phyloP scores from a whole-genome alignment of 1,140 invertebrate species.

The Caenorhabditis brenneri region DNA sequence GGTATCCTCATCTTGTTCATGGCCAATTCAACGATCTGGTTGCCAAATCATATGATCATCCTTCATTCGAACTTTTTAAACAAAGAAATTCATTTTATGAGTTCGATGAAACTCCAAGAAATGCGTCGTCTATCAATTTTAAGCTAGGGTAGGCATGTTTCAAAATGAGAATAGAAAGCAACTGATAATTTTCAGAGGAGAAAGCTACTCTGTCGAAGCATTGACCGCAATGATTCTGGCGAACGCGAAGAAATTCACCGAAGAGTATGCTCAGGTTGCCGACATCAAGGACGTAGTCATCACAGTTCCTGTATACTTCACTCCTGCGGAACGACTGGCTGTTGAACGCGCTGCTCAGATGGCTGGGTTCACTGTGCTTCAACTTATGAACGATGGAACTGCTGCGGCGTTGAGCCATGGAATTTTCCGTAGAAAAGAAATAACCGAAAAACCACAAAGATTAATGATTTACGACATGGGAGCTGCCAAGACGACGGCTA shows the following conservation, averaged over 20 bases:
- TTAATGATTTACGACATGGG: conserved; percentile 98
- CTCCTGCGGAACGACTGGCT: conserved; percentile 88
- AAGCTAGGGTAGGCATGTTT: conserved; percentile 7
- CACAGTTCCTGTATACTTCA: conserved; percentile 93
- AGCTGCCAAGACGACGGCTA: conserved; percentile 87
- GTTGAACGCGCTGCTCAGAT: conserved; percentile 85
- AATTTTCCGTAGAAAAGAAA: conserved; percentile 90
- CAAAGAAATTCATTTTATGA: conserved; percentile 75
- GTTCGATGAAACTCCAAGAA: conserved; percentile 83
- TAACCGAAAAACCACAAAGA: conserved; percentile 89
- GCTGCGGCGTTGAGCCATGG: conserved; percentile 95
- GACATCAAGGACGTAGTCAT: conserved; percentile 85
- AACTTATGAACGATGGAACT: conserved; percentile 73
- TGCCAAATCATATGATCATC: conserved; percentile 74
- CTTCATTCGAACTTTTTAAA: conserved; percentile 12
- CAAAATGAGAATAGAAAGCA: conserved; percentile 74
- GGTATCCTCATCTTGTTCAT: conserved; percentile 1
- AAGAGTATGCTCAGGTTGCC: conserved; percentile 61
- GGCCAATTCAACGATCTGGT: conserved; percentile 46
- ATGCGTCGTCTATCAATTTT: conserved; percentile 1
- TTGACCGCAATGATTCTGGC: conserved; percentile 69
- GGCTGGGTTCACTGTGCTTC: conserved; percentile 83
- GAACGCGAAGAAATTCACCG: conserved; percentile 64
- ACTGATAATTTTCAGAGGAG: conserved; percentile 56
- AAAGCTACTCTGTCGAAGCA: conserved; percentile 61